phyloP scores from a whole-genome alignment of 2,888 invertebrate genomes.

The Sphaerophoria rueppellii region DNA sequence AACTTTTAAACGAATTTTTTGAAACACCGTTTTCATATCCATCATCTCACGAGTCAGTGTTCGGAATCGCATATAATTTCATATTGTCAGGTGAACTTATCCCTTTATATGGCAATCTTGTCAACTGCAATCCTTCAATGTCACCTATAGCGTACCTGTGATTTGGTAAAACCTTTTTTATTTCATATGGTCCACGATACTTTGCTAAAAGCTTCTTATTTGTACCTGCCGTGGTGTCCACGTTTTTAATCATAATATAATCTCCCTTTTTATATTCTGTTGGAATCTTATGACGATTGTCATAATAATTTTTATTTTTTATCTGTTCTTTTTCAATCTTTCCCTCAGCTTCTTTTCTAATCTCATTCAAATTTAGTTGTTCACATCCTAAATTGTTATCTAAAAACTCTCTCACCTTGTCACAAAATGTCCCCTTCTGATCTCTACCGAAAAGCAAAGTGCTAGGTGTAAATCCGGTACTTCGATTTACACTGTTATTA shows the following conservation, averaged over 20 bases:
- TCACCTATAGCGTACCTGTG: slow-evolving; percentile 74
- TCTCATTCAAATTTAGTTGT: slow-evolving; percentile 40
- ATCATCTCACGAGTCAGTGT: neutral
- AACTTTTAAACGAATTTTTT: neutral
- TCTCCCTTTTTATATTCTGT: slow-evolving; percentile 64
- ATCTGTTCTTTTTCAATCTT: slow-evolving; percentile 64
- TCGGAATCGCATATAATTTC: neutral
- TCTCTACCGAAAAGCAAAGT: slow-evolving; percentile 37
- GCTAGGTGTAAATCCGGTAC: slow-evolving; percentile 39
- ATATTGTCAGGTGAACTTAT: neutral
- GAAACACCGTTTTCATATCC: neutral
- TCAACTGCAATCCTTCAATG: slow-evolving; percentile 34
- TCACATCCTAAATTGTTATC: slow-evolving; percentile 20
- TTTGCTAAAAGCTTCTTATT: slow-evolving; percentile 74
- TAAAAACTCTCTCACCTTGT: slow-evolving; percentile 49
- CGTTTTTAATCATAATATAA: slow-evolving; percentile 74
- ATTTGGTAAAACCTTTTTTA: slow-evolving; percentile 73
- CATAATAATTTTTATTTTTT: slow-evolving; percentile 52
- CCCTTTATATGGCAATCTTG: slow-evolving; percentile 13
- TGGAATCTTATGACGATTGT: slow-evolving; percentile 50
- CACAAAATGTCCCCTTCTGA: slow-evolving; percentile 45
- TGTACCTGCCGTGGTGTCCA: slow-evolving; percentile 51
- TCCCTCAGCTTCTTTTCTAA: slow-evolving; percentile 38
- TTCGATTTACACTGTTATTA: slow-evolving; percentile 75
- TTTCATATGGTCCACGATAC: slow-evolving; percentile 75